Conservation (phyloP, 2,888 invertebrate species). For the Rapana venosa region DNA sequence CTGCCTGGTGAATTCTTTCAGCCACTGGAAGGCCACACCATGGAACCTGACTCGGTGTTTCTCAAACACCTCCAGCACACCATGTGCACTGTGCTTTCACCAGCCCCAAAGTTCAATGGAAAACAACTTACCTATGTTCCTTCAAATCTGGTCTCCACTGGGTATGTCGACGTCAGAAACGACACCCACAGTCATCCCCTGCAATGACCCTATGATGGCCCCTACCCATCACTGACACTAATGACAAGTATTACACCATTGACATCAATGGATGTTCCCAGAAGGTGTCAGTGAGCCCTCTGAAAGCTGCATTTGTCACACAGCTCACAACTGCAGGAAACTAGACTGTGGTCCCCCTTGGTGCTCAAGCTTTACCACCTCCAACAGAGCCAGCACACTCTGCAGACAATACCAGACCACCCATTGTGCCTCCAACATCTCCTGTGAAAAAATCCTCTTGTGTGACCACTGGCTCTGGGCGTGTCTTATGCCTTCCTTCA, state of each 20-base stretch:
- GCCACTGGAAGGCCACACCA: slow-evolving; percentile 26
- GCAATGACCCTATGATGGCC: slow-evolving; percentile 41
- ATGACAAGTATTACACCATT: slow-evolving; percentile 34
- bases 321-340: slow-evolving; percentile 3
- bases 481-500: not conserved
- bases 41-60: slow-evolving; percentile 39
- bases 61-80: slow-evolving; percentile 39
- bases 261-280: slow-evolving; percentile 37
- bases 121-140: slow-evolving; percentile 30
- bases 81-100: slow-evolving; percentile 35
- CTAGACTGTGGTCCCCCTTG: not conserved
- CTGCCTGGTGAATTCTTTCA: slow-evolving; percentile 41
- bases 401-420: not conserved
- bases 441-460: too few relatives aligned
- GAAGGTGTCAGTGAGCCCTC: slow-evolving; percentile 36
- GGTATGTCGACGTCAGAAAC: slow-evolving; percentile 32
- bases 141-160: slow-evolving; percentile 34
- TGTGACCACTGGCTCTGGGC: not conserved
- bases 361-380: too few relatives aligned
- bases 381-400: not conserved
- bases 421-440: not conserved
- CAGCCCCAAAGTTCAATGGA: slow-evolving; percentile 32
- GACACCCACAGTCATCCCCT: slow-evolving; percentile 37
- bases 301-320: slow-evolving; percentile 40
- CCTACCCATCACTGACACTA: slow-evolving; percentile 22